phyloP scores from a whole-genome alignment of 2,113 vertebrate species.

The Megaceryle torquata region DNA sequence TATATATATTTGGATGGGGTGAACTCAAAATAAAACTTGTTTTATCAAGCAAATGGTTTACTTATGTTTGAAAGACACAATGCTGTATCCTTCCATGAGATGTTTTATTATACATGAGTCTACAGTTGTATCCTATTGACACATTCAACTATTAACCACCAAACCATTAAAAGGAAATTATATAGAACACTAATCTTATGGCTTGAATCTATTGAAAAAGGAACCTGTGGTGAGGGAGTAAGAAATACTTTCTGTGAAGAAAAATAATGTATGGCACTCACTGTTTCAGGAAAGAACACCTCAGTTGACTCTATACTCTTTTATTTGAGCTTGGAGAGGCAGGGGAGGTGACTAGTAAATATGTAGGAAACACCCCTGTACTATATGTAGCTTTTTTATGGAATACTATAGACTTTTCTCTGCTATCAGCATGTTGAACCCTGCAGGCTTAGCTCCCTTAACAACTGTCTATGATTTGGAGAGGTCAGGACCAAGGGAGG shows the following conservation, averaged over 20 bases:
- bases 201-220: neutral
- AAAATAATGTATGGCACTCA: neutral
- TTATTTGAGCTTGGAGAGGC: neutral
- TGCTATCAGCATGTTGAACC: neutral
- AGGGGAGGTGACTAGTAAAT: neutral
- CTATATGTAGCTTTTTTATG: neutral
- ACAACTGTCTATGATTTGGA: neutral
- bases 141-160: neutral
- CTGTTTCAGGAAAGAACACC: neutral
- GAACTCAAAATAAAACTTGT: neutral
- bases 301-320: neutral
- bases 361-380: neutral
- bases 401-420: neutral
- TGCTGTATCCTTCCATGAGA: neutral
- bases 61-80: neutral
- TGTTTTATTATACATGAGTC: neutral
- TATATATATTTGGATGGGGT: neutral
- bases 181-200: neutral
- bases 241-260: neutral
- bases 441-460: neutral
- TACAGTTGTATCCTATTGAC: neutral
- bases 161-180: neutral
- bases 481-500: neutral
- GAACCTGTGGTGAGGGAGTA: neutral
- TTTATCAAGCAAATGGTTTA: neutral